Percentiles rank a stretch among this genome's conserved stretches.
Conservation (phyloP, 2,797 vertebrate genomes). For the Ptychadena robeensis region DNA sequence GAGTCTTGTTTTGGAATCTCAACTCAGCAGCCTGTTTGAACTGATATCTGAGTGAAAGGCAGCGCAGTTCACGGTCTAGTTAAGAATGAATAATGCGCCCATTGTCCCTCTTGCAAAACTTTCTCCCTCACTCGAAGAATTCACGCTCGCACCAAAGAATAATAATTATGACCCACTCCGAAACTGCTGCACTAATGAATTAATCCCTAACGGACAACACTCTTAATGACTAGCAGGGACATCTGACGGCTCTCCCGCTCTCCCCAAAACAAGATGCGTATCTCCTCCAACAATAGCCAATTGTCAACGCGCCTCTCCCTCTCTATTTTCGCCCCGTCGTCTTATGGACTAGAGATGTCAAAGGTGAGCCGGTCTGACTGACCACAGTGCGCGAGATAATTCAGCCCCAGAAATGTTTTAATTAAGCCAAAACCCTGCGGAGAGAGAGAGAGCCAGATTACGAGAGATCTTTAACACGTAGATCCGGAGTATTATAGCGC, state of each 20-base stretch:
- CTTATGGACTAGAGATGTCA: constrained; percentile 83
- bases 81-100: constrained; percentile 86
- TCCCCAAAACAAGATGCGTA: constrained; percentile 74
- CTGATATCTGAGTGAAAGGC: constrained; percentile 84
- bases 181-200: constrained; percentile 82
- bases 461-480: constrained; percentile 70
- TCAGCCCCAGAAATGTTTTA: constrained; percentile 79
- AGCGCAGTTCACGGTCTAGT: constrained; percentile 86
- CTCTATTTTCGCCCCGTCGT: constrained; percentile 65
- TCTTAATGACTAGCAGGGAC: constrained; percentile 84
- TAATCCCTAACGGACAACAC: constrained; percentile 83
- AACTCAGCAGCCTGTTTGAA: constrained; percentile 75
- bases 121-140: constrained; percentile 80
- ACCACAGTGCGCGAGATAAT: constrained; percentile 87
- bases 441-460: constrained; percentile 67
- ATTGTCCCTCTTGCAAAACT: constrained; percentile 86
- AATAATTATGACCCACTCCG: constrained; percentile 81
- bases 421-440: constrained; percentile 74
- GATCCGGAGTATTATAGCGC: constrained; percentile 70
- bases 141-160: constrained; percentile 79
- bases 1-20: constrained; percentile 77
- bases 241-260: constrained; percentile 79
- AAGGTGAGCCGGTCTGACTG: constrained; percentile 90
- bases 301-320: constrained; percentile 79
- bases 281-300: constrained; percentile 86